phyloP scores from a whole-genome alignment of 2,888 invertebrate species.

The Rutpela maculata region DNA sequence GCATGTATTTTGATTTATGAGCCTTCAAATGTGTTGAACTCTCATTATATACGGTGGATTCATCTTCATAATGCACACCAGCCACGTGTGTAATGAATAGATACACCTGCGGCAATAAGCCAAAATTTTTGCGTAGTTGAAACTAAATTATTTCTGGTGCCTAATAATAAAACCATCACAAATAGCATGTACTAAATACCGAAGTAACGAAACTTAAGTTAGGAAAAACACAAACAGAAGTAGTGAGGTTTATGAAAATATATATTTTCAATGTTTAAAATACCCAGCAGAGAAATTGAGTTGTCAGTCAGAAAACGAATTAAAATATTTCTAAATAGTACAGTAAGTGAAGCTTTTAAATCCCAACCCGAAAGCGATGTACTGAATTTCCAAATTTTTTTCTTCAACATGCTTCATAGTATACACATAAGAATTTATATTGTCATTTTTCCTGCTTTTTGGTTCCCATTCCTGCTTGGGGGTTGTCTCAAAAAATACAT shows the following conservation, averaged over 20 bases:
- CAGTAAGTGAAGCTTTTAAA: too few relatives aligned
- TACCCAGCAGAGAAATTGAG: too few relatives aligned
- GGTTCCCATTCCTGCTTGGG: too few relatives aligned
- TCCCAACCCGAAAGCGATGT: too few relatives aligned
- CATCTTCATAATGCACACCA: background rate
- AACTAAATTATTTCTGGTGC: slow-evolving; percentile 2
- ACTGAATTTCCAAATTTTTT: too few relatives aligned
- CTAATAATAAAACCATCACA: background rate
- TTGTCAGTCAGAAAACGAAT: too few relatives aligned
- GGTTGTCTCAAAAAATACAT: too few relatives aligned
- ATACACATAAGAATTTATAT: too few relatives aligned
- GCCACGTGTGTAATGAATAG: slow-evolving; percentile 15
- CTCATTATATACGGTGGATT: background rate
- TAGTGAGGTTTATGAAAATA: background rate
- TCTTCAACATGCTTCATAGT: too few relatives aligned
- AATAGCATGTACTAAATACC: slow-evolving; percentile 4
- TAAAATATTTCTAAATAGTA: too few relatives aligned
- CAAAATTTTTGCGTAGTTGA: slow-evolving; percentile 14
- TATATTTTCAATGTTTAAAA: too few relatives aligned
- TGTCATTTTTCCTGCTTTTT: too few relatives aligned
- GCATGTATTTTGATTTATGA: background rate
- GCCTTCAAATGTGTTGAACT: background rate
- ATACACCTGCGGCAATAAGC: slow-evolving; percentile 15
- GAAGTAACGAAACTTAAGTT: background rate
- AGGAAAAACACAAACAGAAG: background rate